Percentiles rank a stretch among this genome's conserved stretches.
phyloP scores from a whole-genome alignment of 2,113 vertebrate species.

The Panthera uncia region DNA sequence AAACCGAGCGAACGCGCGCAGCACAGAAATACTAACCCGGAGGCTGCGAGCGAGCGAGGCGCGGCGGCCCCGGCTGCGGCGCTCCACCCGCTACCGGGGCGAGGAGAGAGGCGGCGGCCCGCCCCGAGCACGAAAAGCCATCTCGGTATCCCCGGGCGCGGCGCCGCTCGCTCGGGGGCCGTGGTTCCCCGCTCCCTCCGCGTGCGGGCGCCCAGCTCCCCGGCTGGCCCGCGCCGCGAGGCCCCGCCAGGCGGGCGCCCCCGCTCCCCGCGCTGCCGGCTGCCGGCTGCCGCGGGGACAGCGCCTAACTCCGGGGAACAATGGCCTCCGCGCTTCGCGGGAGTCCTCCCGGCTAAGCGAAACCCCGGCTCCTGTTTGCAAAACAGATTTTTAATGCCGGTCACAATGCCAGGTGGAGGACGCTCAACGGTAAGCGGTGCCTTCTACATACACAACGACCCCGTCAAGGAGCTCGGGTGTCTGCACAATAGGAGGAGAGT shows the following conservation, averaged over 20 bases:
- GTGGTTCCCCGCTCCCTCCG: neutral
- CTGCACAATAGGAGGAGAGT: neutral
- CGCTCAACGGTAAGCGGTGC: neutral
- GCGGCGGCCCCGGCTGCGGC: neutral
- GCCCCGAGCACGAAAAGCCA: neutral
- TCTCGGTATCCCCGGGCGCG: neutral
- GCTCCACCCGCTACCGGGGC: neutral
- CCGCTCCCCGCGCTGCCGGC: neutral
- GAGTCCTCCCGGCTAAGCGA: slow-evolving; percentile 49
- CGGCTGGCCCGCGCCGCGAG: neutral
- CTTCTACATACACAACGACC: slow-evolving; percentile 7
- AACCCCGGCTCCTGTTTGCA: neutral
- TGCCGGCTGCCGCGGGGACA: neutral
- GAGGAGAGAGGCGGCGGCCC: neutral
- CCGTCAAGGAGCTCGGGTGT: neutral
- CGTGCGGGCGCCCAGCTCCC: neutral
- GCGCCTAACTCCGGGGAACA: slow-evolving; percentile 46
- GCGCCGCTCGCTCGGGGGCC: neutral
- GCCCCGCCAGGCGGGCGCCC: neutral
- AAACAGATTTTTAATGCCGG: slow-evolving; percentile 47
- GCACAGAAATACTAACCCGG: slow-evolving; percentile 66
- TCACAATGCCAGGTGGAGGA: slow-evolving; percentile 35
- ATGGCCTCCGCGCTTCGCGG: slow-evolving; percentile 38
- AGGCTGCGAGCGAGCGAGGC: neutral
- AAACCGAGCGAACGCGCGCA: neutral